These are phyloP conservation scores for Onychomys arenicola DNA, from an alignment of 2,797 vertebrate species.

Conservation along the genomic window DNA sequence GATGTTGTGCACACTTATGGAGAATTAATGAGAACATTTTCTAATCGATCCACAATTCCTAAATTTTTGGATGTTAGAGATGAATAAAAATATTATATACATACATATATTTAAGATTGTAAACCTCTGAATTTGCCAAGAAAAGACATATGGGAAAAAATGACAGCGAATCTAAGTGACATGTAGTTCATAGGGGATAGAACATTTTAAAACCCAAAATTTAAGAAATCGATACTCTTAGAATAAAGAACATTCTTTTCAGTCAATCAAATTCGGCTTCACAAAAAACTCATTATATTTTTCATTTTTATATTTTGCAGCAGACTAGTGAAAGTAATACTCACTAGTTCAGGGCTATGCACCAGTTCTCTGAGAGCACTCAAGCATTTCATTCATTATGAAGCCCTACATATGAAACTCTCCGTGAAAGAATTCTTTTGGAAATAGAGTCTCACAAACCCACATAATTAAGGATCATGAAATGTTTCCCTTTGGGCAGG, in stretches of 20 bases:
- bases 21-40: conserved; percentile 37
- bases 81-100: conserved; percentile 37
- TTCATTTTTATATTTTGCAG: conserved; percentile 66
- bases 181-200: conserved; percentile 9
- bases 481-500: neutral
- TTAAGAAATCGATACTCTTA: conserved; percentile 3
- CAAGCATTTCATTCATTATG: conserved; percentile 16
- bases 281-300: conserved; percentile 49
- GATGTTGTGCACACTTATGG: conserved; percentile 18
- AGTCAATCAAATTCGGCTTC: conserved; percentile 59
- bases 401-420: neutral
- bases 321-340: conserved; percentile 29
- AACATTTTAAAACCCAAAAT: conserved; percentile 54
- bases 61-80: conserved; percentile 47
- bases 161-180: conserved; percentile 27
- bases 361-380: conserved; percentile 31
- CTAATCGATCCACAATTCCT: neutral
- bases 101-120: neutral
- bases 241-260: conserved; percentile 50
- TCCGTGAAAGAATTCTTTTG: conserved; percentile 39
- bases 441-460: neutral
- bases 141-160: conserved; percentile 44
- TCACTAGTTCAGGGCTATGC: neutral
- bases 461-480: neutral
- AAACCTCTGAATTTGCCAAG: conserved; percentile 55